These are phyloP conservation scores for Daktulosphaira vitifoliae DNA, from an alignment of 1,140 invertebrate species.

Conservation along the genomic window DNA sequence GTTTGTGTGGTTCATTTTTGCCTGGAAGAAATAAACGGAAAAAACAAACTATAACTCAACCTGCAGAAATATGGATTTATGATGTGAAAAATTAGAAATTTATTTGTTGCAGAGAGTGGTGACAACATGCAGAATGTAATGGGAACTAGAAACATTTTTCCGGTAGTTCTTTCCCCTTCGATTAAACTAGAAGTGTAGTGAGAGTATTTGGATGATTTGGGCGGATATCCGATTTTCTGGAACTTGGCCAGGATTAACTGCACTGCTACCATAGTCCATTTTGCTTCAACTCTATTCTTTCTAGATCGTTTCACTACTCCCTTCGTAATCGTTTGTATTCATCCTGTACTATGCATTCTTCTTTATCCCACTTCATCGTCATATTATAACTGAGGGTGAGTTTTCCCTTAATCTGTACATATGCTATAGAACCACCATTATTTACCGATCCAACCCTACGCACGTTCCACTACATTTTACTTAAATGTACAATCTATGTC, in stretches of 20 bases:
- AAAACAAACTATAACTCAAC: too few relatives aligned
- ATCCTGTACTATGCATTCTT: neutral
- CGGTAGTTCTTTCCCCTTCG: neutral
- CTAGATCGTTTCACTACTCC: neutral
- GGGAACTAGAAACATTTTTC: neutral
- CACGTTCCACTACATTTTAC: neutral
- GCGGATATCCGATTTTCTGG: conserved; percentile 33
- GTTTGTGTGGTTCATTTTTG: too few relatives aligned
- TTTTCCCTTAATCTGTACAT: conserved; percentile 30
- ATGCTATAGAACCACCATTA: conserved; percentile 7
- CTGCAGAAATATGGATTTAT: too few relatives aligned
- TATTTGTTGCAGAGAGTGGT: neutral
- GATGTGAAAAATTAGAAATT: neutral
- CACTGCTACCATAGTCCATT: neutral
- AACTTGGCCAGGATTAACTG: conserved; percentile 30
- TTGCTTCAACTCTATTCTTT: neutral
- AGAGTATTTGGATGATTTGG: neutral
- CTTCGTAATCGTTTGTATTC: conserved; percentile 17
- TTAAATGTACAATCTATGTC: neutral
- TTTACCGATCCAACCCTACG: too few relatives aligned
- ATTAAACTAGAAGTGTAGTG: neutral
- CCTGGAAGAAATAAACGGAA: too few relatives aligned
- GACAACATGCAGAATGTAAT: neutral
- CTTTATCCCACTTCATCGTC: neutral
- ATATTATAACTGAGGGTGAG: neutral